Conservation (phyloP, 2,113 vertebrate species). For the Ranitomeya variabilis region DNA sequence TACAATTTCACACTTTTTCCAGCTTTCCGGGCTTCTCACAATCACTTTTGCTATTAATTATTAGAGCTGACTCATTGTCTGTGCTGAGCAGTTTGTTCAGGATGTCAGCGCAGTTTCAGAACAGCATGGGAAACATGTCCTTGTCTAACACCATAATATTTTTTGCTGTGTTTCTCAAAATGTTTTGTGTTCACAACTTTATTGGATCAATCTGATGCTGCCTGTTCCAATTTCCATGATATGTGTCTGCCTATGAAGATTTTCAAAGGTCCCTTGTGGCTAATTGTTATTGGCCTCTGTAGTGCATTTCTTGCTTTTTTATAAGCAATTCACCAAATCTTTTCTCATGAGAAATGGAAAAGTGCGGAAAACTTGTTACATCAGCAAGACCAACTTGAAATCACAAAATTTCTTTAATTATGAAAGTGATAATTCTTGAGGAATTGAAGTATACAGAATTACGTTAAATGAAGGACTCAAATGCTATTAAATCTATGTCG, state of each 20-base stretch:
- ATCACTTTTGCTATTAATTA: not conserved
- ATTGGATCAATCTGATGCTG: conserved; percentile 6
- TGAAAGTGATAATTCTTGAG: not conserved
- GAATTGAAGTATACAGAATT: not conserved
- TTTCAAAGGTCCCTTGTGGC: conserved; percentile 1
- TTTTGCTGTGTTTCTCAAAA: not conserved
- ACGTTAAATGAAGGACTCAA: not conserved
- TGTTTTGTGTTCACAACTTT: conserved; percentile 23
- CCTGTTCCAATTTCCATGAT: conserved; percentile 31
- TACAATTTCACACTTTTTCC: not conserved
- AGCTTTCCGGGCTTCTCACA: not conserved
- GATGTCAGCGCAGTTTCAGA: not conserved
- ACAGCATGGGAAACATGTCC: not conserved
- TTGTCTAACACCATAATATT: conserved; percentile 18
- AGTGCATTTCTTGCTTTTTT: conserved; percentile 6
- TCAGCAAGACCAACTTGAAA: not conserved
- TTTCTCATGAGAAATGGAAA: conserved; percentile 16
- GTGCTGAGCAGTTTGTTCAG: not conserved
- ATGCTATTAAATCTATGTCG: not conserved
- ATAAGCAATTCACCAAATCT: conserved; percentile 23
- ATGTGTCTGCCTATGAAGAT: conserved; percentile 27
- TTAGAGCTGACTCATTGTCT: not conserved
- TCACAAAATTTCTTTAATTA: not conserved
- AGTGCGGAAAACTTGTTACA: conserved; percentile 11
- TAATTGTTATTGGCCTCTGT: conserved; percentile 7